phyloP scores from a whole-genome alignment of 2,113 vertebrate species.

The Perccottus glenii region DNA sequence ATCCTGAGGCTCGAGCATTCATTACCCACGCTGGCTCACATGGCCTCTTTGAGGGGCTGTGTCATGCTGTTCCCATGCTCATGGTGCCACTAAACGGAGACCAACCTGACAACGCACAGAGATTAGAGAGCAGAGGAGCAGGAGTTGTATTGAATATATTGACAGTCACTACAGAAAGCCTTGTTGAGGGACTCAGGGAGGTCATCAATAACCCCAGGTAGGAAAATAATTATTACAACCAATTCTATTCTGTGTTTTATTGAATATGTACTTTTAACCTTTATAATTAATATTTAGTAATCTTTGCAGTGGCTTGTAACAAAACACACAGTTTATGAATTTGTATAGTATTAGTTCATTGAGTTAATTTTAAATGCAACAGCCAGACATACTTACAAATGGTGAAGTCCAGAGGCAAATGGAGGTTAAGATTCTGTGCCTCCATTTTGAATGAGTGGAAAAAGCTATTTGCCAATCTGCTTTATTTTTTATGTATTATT shows the following conservation, averaged over 20 bases:
- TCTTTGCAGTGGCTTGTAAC: too few relatives aligned
- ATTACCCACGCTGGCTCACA: constrained; percentile 93
- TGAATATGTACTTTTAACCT: too few relatives aligned
- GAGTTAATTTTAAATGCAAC: too few relatives aligned
- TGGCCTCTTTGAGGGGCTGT: constrained; percentile 89
- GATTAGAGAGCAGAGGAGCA: constrained; percentile 79
- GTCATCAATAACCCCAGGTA: constrained; percentile 88
- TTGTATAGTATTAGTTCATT: too few relatives aligned
- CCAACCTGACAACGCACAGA: constrained; percentile 88
- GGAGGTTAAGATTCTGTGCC: too few relatives aligned
- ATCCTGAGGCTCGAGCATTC: constrained; percentile 88
- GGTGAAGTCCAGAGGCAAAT: too few relatives aligned
- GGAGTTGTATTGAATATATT: constrained; percentile 83
- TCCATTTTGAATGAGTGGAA: too few relatives aligned
- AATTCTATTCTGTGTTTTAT: neutral
- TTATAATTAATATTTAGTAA: too few relatives aligned
- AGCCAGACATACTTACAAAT: too few relatives aligned
- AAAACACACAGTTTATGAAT: too few relatives aligned
- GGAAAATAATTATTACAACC: neutral
- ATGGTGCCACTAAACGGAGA: constrained; percentile 88
- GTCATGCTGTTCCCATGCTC: constrained; percentile 91
- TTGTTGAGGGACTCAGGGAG: constrained; percentile 80
- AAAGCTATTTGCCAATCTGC: too few relatives aligned
- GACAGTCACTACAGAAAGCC: constrained; percentile 79
- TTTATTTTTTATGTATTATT: too few relatives aligned